Conservation (phyloP, 2,888 invertebrate species). For the Rhagium mordax region DNA sequence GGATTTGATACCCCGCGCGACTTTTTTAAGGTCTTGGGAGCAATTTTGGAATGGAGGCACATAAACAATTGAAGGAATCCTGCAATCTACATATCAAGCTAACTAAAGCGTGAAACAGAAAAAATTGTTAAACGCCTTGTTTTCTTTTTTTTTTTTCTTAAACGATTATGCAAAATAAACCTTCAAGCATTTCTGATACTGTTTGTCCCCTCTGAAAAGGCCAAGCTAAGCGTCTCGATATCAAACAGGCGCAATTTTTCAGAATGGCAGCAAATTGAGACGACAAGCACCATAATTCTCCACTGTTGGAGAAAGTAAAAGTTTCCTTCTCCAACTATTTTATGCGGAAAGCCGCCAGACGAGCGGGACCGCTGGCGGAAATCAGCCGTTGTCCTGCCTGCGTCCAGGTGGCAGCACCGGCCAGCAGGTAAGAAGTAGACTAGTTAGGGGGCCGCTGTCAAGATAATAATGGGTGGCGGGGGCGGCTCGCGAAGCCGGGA, state of each 20-base stretch:
- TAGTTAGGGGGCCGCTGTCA: conserved; percentile 58
- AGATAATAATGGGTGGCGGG: conserved; percentile 62
- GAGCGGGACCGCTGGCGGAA: background rate
- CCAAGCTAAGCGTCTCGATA: background rate
- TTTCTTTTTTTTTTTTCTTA: no score
- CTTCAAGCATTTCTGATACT: no score
- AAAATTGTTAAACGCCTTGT: no score
- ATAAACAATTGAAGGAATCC: no score
- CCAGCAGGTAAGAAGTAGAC: conserved; percentile 55
- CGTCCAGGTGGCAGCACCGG: conserved; percentile 49
- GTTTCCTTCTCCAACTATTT: background rate
- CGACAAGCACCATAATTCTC: background rate
- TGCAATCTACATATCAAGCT: no score
- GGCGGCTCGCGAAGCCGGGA: conserved; percentile 65
- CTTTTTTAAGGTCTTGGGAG: no score
- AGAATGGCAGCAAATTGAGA: background rate
- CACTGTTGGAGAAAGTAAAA: background rate
- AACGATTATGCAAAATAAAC: no score
- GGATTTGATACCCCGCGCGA: no score
- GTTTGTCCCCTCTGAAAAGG: no score
- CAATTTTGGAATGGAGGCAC: no score
- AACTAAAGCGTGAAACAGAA: no score
- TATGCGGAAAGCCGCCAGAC: background rate
- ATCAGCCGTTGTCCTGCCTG: conserved; percentile 5
- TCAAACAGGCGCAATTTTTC: background rate